phyloP scores from a whole-genome alignment of 2,888 invertebrate species.

The Cosmorhoe ocellata region DNA sequence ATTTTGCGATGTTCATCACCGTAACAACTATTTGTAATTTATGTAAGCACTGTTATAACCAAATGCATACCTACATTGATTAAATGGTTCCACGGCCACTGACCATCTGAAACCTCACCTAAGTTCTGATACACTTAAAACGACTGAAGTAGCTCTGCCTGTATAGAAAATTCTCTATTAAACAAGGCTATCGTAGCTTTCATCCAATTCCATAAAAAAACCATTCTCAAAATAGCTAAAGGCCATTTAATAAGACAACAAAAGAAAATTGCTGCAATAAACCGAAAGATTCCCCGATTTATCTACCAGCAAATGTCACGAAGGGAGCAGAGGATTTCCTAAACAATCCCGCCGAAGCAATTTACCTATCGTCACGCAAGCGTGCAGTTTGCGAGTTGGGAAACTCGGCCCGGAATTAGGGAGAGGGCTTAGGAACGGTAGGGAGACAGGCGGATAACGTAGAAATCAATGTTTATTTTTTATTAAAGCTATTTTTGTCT shows the following conservation, averaged over 20 bases:
- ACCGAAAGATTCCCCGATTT: conserved; percentile 24
- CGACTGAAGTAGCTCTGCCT: no score
- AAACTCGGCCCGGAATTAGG: conserved; percentile 29
- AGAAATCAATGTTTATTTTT: no score
- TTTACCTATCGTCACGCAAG: conserved; percentile 50
- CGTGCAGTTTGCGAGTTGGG: conserved; percentile 43
- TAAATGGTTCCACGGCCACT: no score
- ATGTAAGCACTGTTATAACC: no score
- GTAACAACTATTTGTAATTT: background rate
- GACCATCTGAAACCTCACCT: no score
- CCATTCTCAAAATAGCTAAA: conserved; percentile 5
- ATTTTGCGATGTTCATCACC: background rate
- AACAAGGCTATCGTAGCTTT: no score
- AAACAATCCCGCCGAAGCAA: conserved; percentile 30
- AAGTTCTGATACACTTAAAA: no score
- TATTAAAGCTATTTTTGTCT: no score
- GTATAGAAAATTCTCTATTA: no score
- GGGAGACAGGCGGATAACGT: background rate
- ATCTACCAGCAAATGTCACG: conserved; percentile 32
- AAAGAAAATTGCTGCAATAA: conserved; percentile 23
- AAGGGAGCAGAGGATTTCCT: conserved; percentile 25
- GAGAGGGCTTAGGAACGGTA: conserved; percentile 16
- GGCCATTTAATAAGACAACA: conserved; percentile 16
- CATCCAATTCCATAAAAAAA: background rate
- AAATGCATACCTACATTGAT: no score